A percentile compares a stretch with the other conserved stretches of the same genome.
phyloP scores from a whole-genome alignment of 2,113 vertebrate species.

The Notothenia coriiceps region DNA sequence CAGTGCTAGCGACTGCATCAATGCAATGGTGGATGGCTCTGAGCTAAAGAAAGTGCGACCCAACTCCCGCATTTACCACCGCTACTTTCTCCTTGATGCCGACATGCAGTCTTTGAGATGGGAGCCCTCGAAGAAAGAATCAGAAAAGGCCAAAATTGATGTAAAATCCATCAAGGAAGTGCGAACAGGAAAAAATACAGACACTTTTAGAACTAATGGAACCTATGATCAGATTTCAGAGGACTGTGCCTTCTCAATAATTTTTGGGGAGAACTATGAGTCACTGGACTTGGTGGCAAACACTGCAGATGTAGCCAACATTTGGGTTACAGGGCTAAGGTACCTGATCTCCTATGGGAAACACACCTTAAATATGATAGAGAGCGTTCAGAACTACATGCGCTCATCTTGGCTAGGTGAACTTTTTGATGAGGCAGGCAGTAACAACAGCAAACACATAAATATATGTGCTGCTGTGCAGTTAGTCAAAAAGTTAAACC shows the following conservation, averaged over 20 bases:
- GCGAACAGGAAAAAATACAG: constrained; percentile 96
- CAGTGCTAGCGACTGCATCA: constrained; percentile 96
- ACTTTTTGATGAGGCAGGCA: constrained; percentile 90
- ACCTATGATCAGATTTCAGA: constrained; percentile 98
- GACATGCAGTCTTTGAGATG: constrained; percentile 98
- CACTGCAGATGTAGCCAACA: constrained; percentile 95
- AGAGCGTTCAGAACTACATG: constrained; percentile 96
- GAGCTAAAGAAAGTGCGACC: constrained; percentile 96
- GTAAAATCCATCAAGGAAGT: constrained; percentile 97
- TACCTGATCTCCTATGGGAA: constrained; percentile 98
- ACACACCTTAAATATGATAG: constrained; percentile 95
- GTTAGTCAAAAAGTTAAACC: constrained; percentile 93
- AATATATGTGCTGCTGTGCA: constrained; percentile 91
- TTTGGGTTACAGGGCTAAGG: constrained; percentile 97
- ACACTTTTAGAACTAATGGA: constrained; percentile 97
- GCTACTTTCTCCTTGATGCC: constrained; percentile 94
- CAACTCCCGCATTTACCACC: constrained; percentile 94
- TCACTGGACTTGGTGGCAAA: constrained; percentile 97
- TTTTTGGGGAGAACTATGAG: constrained; percentile 97
- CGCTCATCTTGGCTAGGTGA: constrained; percentile 95
- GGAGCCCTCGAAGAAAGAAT: constrained; percentile 98
- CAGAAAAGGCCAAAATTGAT: constrained; percentile 97
- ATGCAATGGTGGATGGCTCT: constrained; percentile 94
- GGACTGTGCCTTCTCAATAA: constrained; percentile 96
- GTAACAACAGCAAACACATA: constrained; percentile 86